Base-by-base conservation (phyloP, 1,140 invertebrate genomes). In the Zaprionus ghesquierei region DNA sequence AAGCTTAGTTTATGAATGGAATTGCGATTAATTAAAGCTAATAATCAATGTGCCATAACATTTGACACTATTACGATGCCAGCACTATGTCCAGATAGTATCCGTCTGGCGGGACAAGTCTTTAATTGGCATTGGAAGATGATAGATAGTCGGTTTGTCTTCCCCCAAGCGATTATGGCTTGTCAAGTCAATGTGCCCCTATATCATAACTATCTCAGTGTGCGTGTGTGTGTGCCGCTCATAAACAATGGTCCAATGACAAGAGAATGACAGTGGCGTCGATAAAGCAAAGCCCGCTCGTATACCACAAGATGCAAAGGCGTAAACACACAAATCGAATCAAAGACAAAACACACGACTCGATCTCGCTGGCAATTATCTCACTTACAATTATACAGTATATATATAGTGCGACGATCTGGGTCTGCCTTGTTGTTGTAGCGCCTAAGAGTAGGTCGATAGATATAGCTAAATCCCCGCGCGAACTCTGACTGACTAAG, bases 211-310 rank as follows among this genome's bases (percentile, higher is more conserved):
- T 41, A 41, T 41, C 35, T 41, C 9, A 23, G 31, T 29, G 2
- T 20, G 54, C 33, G 41, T 70, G 58, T 62, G 22, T 29, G 25
- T 62, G 35, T 70, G 60, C 56, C 54, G 18, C 64, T 69, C 56
- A 75, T 85, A 85, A 87, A 85, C 81, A 85, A 85, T 77, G 50
- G 56, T 33, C 41, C 55, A 79, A 79, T 86, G 81, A 86, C 82
- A 87, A 87, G 71, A 73, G 53, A 79, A 64, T 82, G 82, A 76
- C 75, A 81, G 79, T 70, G 51, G 54, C 64, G 69, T 54, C 76
- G 79, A 86, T 86, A 87, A 72, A 69, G 35, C 31, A 62, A 81
- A 76, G 78, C 56, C 70, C 60, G 15, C 25, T 61, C 61, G 53
- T 77, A 79, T 56, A 73, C 53, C 29, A 79, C 53, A 51, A 29